A percentile compares a stretch with the other conserved stretches of the same genome.
Conservation (phyloP, 2,113 vertebrate species). For the Mobula hypostoma region DNA sequence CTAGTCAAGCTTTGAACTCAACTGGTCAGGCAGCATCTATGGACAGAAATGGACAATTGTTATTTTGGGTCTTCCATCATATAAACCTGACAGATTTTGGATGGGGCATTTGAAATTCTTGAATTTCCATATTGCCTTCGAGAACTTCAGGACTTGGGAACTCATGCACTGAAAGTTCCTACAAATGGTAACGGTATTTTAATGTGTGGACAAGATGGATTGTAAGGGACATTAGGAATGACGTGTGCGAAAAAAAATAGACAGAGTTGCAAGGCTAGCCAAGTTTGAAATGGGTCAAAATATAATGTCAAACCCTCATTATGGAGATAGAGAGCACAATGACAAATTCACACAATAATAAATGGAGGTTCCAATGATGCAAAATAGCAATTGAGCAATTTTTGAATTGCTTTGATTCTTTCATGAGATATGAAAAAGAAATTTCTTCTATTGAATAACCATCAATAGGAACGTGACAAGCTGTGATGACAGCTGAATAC, state of each 20-base stretch:
- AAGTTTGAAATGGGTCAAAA: neutral
- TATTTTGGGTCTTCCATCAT: neutral
- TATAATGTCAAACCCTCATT: neutral
- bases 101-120: neutral
- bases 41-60: too few relatives aligned
- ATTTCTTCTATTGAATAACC: neutral
- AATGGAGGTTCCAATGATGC: neutral
- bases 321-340: neutral
- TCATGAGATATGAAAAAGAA: neutral
- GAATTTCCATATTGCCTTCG: neutral
- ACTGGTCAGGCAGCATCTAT: too few relatives aligned
- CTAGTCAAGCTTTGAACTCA: too few relatives aligned
- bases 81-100: neutral
- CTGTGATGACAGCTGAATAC: neutral
- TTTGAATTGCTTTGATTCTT: constrained; percentile 8
- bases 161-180: neutral
- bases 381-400: neutral
- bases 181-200: neutral
- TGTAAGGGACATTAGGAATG: neutral
- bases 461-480: neutral
- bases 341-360: neutral
- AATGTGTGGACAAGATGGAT: neutral
- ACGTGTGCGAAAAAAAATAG: neutral
- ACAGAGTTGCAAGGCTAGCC: neutral
- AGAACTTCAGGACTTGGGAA: neutral